Base-by-base conservation (phyloP, 37 sponge, comb jelly and placozoan genomes). In the Oopsacas minuta region DNA sequence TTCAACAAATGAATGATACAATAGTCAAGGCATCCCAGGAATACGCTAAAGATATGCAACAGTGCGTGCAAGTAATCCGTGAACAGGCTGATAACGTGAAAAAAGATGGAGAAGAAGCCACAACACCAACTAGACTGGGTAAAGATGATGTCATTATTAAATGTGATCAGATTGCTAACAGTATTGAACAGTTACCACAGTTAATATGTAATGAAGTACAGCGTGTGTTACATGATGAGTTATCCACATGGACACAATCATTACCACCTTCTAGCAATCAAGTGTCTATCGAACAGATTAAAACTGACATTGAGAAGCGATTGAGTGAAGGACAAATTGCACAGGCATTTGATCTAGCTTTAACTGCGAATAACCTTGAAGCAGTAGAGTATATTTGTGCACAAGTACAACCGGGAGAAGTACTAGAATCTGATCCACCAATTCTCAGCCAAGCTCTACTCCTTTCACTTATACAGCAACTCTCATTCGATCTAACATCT, bases 381-480 rank as follows among this genome's bases (percentile, higher is more conserved):
- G 37, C 49, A 12, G 85, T 84, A 81, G 85, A 46, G 75, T 92
- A 49, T 52, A 35, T 91, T 0, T 95, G 95, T 49, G 83, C 85
- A 53, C 83, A 86, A 39, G 88, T 95, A 42, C 75, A 46, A 82
- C 90, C 93, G 3, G 95, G 92, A 23, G 88, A 87, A 39, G 87
- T 95, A 3, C 91, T 95, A 85, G 91, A 89, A 38, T 86, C 49
- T 36, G 35, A 52, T 1, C 89, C 85, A 32, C 42, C 84, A 1
- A 88, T 90, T 1, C 88, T 95, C 38, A 84, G 88, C 36, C 95
- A 95, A 83, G 90, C 93, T 1, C 90, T 95, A 1, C 90, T 95
- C 23, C 88, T 95, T 36, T 95, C 95, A 32, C 92, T 95, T 69
- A 91, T 95, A 1, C 95, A 95, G 69, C 95, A 95, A 39, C 84